Percentiles rank a stretch among this genome's conserved stretches.
These are phyloP conservation scores for Chloroceryle amazona DNA, from an alignment of 2,797 vertebrate genomes.

Conservation along the genomic window DNA sequence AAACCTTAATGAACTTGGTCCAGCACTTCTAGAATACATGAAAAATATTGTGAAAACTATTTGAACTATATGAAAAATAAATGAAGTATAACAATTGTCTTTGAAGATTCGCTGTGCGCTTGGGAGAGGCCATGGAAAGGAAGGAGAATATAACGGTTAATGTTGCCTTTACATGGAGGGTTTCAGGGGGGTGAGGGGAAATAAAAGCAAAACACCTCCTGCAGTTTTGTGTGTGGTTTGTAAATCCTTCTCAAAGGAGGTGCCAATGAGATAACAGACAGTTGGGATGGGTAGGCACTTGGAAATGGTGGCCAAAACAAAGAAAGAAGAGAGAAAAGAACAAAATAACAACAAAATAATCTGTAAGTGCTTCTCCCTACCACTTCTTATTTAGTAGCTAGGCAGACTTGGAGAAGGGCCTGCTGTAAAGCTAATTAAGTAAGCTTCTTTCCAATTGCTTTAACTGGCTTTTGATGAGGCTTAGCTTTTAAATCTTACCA, in stretches of 20 bases:
- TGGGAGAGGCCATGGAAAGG: not conserved
- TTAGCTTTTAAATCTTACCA: not conserved
- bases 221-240: not conserved
- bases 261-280: not conserved
- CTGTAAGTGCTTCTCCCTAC: not conserved
- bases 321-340: not conserved
- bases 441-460: not conserved
- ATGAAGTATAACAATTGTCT: not conserved
- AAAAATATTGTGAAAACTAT: not conserved
- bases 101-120: not conserved
- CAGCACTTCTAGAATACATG: not conserved
- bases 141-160: not conserved
- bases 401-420: not conserved
- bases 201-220: not conserved
- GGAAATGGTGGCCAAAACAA: not conserved
- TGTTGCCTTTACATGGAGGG: not conserved
- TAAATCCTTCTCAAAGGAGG: not conserved
- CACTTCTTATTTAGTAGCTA: not conserved
- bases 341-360: not conserved
- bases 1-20: not conserved
- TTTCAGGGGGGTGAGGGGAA: not conserved
- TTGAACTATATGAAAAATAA: not conserved
- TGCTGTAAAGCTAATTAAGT: not conserved
- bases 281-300: not conserved
- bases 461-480: not conserved